Conservation (phyloP, 1,140 invertebrate genomes). For the Charaxes varanes region DNA sequence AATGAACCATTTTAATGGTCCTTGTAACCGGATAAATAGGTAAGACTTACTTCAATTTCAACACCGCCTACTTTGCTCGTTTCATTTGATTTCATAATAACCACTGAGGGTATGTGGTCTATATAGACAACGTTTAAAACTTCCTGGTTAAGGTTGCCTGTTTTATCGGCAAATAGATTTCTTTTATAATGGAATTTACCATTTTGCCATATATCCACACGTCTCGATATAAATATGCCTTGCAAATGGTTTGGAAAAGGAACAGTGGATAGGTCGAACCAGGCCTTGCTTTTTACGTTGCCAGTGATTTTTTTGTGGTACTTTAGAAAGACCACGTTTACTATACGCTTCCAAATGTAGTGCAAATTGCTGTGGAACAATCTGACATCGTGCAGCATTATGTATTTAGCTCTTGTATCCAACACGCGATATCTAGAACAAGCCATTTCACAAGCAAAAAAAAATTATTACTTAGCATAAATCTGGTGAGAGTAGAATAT, state of each 20-base stretch:
- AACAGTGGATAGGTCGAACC: conserved; percentile 82
- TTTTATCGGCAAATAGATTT: conserved; percentile 77
- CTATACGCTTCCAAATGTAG: conserved; percentile 85
- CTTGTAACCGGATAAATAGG: too few relatives aligned
- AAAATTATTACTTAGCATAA: background rate
- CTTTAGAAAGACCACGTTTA: conserved; percentile 83
- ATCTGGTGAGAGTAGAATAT: background rate
- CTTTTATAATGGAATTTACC: conserved; percentile 75
- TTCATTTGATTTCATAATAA: conserved; percentile 59
- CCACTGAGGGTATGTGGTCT: conserved; percentile 82
- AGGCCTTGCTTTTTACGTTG: conserved; percentile 53
- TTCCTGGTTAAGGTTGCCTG: conserved; percentile 73
- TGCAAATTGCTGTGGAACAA: conserved; percentile 79
- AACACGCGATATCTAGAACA: conserved; percentile 79
- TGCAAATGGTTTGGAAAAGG: conserved; percentile 78
- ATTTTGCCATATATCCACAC: conserved; percentile 79
- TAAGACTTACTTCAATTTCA: conserved; percentile 54
- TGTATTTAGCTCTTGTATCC: conserved; percentile 80
- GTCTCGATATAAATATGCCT: conserved; percentile 69
- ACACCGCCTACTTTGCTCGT: conserved; percentile 78
- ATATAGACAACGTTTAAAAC: conserved; percentile 78
- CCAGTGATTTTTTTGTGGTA: conserved; percentile 60
- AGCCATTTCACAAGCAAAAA: background rate
- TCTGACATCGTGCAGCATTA: conserved; percentile 80
- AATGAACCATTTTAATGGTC: too few relatives aligned